Percentiles rank a stretch among this genome's conserved stretches.
These are phyloP conservation scores for Zaprionus lachaisei DNA, from an alignment of 1,140 invertebrate species.

Conservation along the genomic window DNA sequence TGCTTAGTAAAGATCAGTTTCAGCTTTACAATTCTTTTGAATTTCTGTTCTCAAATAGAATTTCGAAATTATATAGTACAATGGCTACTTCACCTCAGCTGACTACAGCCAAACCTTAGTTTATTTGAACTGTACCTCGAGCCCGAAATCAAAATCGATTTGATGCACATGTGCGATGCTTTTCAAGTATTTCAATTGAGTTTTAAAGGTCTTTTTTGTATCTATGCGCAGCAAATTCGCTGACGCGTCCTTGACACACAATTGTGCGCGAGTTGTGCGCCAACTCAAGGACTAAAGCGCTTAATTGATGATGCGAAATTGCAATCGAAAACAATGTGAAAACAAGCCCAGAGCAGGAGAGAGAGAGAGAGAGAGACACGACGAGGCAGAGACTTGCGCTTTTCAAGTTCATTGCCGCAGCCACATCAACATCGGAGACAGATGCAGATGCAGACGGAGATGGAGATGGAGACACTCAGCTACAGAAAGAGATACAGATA, in stretches of 20 bases:
- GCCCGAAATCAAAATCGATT: background rate
- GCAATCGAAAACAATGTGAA: background rate
- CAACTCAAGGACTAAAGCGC: constrained; percentile 13
- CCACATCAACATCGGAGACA: background rate
- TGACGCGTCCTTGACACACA: constrained; percentile 12
- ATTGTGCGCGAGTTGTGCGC: background rate
- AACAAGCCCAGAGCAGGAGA: background rate
- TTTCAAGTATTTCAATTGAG: background rate
- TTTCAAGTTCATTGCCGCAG: constrained; percentile 79
- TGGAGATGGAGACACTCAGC: constrained; percentile 12
- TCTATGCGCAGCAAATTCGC: background rate
- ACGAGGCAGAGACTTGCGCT: background rate
- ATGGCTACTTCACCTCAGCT: background rate
- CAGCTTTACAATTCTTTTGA: background rate
- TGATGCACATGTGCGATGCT: background rate
- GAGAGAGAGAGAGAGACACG: background rate
- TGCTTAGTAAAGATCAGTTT: too few species aligned
- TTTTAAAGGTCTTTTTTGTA: constrained; percentile 2
- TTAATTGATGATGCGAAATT: constrained; percentile 23
- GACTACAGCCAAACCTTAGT: background rate
- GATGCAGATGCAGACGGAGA: constrained; percentile 1
- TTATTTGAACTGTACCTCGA: background rate
- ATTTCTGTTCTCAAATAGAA: background rate
- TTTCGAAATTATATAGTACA: background rate
- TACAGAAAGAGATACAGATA: constrained; percentile 7